Conservation (phyloP, 2,113 vertebrate genomes). For the Setophaga coronata region DNA sequence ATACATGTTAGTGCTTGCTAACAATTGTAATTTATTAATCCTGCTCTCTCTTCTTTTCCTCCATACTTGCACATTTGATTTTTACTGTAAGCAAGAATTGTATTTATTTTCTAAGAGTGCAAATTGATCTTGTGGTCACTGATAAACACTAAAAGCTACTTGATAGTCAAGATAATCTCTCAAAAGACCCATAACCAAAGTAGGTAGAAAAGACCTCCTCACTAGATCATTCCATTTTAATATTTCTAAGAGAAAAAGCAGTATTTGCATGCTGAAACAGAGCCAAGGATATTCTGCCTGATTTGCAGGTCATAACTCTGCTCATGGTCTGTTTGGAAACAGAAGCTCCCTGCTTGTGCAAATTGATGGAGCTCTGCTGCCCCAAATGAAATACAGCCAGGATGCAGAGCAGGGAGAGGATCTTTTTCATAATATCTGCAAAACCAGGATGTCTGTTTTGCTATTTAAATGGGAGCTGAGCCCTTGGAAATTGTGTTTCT, state of each 20-base stretch:
- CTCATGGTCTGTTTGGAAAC: conserved; percentile 51
- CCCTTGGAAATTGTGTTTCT: neutral
- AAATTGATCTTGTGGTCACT: conserved; percentile 37
- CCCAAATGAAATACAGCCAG: neutral
- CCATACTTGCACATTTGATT: conserved; percentile 29
- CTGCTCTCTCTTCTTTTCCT: neutral
- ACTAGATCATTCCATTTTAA: conserved; percentile 43
- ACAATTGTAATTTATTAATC: conserved; percentile 70
- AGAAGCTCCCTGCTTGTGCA: conserved; percentile 45
- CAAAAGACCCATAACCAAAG: conserved; percentile 20
- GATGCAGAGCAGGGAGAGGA: neutral
- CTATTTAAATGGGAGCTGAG: neutral
- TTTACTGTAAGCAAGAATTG: conserved; percentile 51
- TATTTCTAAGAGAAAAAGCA: conserved; percentile 39
- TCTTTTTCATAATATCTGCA: neutral
- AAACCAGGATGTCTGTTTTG: neutral
- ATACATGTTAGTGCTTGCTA: conserved; percentile 54
- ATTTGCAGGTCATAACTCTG: conserved; percentile 33
- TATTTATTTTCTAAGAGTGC: conserved; percentile 31
- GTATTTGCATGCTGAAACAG: conserved; percentile 41
- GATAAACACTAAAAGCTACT: conserved; percentile 46
- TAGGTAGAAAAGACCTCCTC: conserved; percentile 5
- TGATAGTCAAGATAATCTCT: conserved; percentile 7
- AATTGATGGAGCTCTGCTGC: conserved; percentile 24
- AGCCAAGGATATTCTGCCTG: conserved; percentile 51